Evolutionary conservation across 1,140 invertebrate species (phyloP).

Genomic region (Macrobrachium rosenbergii): DNA sequence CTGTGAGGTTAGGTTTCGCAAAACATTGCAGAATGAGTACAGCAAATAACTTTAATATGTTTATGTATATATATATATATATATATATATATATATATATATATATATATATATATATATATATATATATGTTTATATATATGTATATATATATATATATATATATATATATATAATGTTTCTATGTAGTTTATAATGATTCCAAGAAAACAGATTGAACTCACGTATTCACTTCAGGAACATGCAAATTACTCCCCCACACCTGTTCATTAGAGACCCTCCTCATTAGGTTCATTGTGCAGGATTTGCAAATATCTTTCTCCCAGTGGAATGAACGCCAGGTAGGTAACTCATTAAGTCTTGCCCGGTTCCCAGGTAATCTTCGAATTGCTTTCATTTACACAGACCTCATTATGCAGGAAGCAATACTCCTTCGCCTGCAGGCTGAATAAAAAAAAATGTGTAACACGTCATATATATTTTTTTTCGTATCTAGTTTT

Average conservation of each 20-base stretch:
- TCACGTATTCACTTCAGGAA: too few relatives aligned
- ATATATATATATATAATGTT: conserved; percentile 10
- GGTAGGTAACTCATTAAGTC: neutral
- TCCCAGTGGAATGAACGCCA: neutral
- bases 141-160: conserved; percentile 10
- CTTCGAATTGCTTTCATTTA: too few relatives aligned
- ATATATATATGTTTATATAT: neutral
- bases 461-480: too few relatives aligned
- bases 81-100: conserved; percentile 8
- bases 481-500: too few relatives aligned
- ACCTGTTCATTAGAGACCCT: neutral
- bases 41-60: neutral
- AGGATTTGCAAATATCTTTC: conserved; percentile 1
- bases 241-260: neutral
- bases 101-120: conserved; percentile 14
- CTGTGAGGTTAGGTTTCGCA: too few relatives aligned
- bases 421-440: too few relatives aligned
- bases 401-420: too few relatives aligned
- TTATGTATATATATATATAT: neutral
- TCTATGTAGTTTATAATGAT: too few relatives aligned
- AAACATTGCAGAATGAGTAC: too few relatives aligned
- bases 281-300: neutral
- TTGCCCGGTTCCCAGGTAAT: too few relatives aligned
- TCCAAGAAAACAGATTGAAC: too few relatives aligned
- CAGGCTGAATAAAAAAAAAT: too few relatives aligned